These are phyloP conservation scores for Drosophila demipolita DNA, from an alignment of 2,888 invertebrate genomes.

Conservation along the genomic window DNA sequence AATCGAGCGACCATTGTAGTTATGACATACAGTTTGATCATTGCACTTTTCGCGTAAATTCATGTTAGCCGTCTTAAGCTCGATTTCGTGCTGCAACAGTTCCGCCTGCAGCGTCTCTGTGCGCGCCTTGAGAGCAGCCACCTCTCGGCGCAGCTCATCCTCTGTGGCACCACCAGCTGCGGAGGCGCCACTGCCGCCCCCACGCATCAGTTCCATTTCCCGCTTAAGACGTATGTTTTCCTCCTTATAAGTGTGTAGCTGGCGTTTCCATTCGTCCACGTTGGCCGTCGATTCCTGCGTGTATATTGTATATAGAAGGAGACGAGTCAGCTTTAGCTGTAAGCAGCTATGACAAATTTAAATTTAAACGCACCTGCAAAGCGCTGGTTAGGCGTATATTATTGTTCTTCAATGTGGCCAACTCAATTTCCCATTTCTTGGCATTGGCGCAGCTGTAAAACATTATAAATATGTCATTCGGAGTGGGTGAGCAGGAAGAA, in stretches of 20 bases:
- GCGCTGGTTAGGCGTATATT: constrained; percentile 97
- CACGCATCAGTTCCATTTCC: constrained; percentile 90
- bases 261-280: constrained; percentile 99
- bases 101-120: constrained; percentile 94
- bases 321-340: neutral
- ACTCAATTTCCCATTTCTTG: constrained; percentile 99
- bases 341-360: neutral
- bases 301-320: neutral
- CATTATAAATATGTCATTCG: constrained; percentile 2
- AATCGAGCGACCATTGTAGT: neutral
- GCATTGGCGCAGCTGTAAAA: constrained; percentile 96
- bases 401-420: constrained; percentile 97
- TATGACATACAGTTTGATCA: constrained; percentile 89
- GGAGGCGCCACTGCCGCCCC: constrained; percentile 86
- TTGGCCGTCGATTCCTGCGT: constrained; percentile 94
- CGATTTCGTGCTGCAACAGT: constrained; percentile 93
- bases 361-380: constrained; percentile 88
- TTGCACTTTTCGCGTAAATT: constrained; percentile 86
- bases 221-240: constrained; percentile 94
- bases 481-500: neutral
- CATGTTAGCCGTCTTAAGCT: constrained; percentile 87
- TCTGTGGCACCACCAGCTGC: constrained; percentile 88
- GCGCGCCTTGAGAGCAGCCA: constrained; percentile 90
- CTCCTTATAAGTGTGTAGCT: constrained; percentile 96
- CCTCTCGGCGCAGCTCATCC: constrained; percentile 91